Conservation (phyloP, 1,140 invertebrate genomes). For the Pararge aegeria region DNA sequence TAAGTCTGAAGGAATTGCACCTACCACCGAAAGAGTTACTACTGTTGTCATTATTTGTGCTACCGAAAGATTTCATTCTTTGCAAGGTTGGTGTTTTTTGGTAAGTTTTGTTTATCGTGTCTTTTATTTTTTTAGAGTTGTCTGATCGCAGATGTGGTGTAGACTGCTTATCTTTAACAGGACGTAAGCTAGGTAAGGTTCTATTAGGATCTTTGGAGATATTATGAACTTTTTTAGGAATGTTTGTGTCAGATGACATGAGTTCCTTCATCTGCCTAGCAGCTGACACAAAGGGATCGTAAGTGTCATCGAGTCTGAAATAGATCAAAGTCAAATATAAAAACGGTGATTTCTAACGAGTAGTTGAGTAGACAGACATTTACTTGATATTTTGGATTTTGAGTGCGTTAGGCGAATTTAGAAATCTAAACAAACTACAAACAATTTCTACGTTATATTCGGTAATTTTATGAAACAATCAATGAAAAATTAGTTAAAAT, state of each 20-base stretch:
- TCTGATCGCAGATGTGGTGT: slow-evolving; percentile 40
- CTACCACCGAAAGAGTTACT: slow-evolving; percentile 61
- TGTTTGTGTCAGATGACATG: slow-evolving; percentile 75
- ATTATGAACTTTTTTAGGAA: slow-evolving; percentile 65
- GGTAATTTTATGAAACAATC: not conserved
- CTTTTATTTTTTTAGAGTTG: slow-evolving; percentile 73
- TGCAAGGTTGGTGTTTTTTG: slow-evolving; percentile 72
- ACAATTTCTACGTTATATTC: not conserved
- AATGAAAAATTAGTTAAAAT: not conserved
- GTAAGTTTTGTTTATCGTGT: slow-evolving; percentile 72
- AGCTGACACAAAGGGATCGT: slow-evolving; percentile 67
- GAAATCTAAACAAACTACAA: not conserved
- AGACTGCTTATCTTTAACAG: slow-evolving; percentile 54
- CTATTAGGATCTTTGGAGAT: slow-evolving; percentile 62
- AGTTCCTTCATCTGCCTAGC: slow-evolving; percentile 78
- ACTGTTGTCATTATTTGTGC: slow-evolving; percentile 64
- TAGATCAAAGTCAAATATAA: slow-evolving; percentile 4
- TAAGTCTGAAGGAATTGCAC: slow-evolving; percentile 71
- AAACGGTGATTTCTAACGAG: no score
- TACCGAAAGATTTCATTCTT: slow-evolving; percentile 77
- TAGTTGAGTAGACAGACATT: no score
- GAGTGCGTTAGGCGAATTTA: no score
- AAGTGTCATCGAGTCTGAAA: slow-evolving; percentile 26
- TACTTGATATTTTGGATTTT: no score
- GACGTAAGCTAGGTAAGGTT: slow-evolving; percentile 63